These are phyloP conservation scores for Melanerpes formicivorus DNA, from an alignment of 2,113 vertebrate genomes.

Conservation along the genomic window DNA sequence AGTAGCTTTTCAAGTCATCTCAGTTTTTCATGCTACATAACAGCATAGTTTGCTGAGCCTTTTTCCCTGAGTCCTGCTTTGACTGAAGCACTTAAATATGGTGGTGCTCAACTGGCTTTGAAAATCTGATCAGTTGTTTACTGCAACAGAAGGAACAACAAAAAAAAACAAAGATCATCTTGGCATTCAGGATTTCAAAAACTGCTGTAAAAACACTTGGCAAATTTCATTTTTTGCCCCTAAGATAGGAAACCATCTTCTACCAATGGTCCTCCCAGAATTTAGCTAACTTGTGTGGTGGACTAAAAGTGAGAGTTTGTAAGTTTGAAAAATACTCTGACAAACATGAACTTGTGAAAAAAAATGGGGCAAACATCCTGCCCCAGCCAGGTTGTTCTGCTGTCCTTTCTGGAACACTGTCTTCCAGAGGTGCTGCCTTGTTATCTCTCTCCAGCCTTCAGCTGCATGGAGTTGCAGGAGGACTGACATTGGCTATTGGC, in stretches of 20 bases:
- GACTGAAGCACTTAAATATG: background rate
- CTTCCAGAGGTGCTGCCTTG: background rate
- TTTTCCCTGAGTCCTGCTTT: background rate
- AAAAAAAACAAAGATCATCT: background rate
- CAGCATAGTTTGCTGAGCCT: background rate
- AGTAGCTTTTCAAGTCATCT: background rate
- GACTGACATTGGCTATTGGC: background rate
- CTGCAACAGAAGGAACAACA: background rate
- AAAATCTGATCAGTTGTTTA: background rate
- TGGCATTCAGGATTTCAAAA: background rate
- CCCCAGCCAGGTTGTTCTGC: background rate
- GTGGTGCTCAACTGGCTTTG: background rate
- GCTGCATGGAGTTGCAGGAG: background rate
- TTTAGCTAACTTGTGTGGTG: background rate
- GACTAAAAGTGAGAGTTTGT: background rate
- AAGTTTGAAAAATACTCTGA: background rate
- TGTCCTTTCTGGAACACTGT: background rate
- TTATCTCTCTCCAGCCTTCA: background rate
- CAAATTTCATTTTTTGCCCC: background rate
- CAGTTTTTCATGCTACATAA: background rate
- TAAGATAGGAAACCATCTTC: background rate
- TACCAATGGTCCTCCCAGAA: background rate
- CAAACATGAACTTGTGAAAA: background rate
- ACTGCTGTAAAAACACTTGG: background rate
- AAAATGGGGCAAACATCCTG: background rate